Conservation (phyloP, 2,797 vertebrate genomes). For the Odontamblyopus lacepedii region DNA sequence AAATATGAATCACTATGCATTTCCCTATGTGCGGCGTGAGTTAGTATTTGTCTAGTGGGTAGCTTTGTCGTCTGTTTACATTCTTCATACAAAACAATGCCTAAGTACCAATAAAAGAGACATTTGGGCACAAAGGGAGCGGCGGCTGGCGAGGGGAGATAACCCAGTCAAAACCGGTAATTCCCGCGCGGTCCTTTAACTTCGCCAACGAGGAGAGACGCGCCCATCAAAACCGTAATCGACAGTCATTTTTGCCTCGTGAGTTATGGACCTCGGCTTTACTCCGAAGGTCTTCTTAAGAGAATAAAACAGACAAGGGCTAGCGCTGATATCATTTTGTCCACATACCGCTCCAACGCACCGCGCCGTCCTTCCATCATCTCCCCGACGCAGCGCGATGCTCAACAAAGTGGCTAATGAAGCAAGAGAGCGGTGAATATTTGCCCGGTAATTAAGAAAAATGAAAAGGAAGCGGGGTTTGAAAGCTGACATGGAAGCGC, state of each 20-base stretch:
- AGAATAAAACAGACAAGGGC: slow-evolving; percentile 58
- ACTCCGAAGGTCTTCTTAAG: slow-evolving; percentile 53
- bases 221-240: slow-evolving; percentile 66
- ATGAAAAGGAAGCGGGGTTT: slow-evolving; percentile 74
- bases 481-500: slow-evolving; percentile 68
- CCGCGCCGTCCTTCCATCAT: slow-evolving; percentile 75
- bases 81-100: slow-evolving; percentile 63
- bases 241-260: slow-evolving; percentile 59
- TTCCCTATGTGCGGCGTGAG: background rate
- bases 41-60: slow-evolving; percentile 35
- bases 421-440: slow-evolving; percentile 73
- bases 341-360: slow-evolving; percentile 52
- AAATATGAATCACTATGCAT: slow-evolving; percentile 26
- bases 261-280: slow-evolving; percentile 57
- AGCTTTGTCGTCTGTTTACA: slow-evolving; percentile 52
- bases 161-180: slow-evolving; percentile 65
- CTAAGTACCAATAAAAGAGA: slow-evolving; percentile 46
- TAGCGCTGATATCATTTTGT: slow-evolving; percentile 54
- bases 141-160: slow-evolving; percentile 60
- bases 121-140: slow-evolving; percentile 52
- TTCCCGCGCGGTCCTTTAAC: slow-evolving; percentile 53
- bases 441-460: slow-evolving; percentile 81
- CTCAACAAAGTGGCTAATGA: slow-evolving; percentile 82
- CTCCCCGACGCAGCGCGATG: slow-evolving; percentile 75
- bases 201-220: slow-evolving; percentile 58